Base-by-base conservation (phyloP, 2,888 invertebrate genomes). In the Dexiosoma caninum region DNA sequence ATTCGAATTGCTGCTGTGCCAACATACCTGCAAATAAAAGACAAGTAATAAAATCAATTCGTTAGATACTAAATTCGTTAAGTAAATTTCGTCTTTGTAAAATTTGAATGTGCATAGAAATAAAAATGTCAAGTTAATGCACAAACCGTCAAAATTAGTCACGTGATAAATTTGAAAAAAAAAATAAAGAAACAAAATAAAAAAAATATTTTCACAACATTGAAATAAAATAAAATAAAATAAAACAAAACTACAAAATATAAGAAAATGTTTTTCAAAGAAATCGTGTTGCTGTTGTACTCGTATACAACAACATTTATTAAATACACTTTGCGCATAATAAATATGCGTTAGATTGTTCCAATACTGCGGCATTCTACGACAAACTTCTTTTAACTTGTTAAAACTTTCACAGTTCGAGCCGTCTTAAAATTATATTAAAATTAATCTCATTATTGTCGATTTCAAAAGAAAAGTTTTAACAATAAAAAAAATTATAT, bases 91-190 rank as follows among this genome's bases (percentile, higher is more conserved):
- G 44, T 57, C 5, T 40, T n/a, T 8, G 12, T 10, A 44, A 30
- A 69, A 30, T 44, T 21, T 44, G 27, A 23, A 55, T 55, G 32
- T 12, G 64, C 9, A 19, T 40, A n/a, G 16, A 23, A 40, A 55
- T 14, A 42, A 32, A 49, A n/a, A 37, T 30, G 9, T 27, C 27
- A 53, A 16, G 51, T 35, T n/a, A 37, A 32, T 7, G 53, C 19
- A 53, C n/a, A 67, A 46, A 42, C n/a, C 60, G 60, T 27, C 27
- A 67, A 70, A 79, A 59, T 64, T 59, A 59, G 74, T 79, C 79
- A 79, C 74, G 79, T 75, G 79, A 70, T 44, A 30, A 42, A 42
- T 3, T 27, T 5, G 27, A 3, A 27, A 6, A 6, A 32, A 0
- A 53, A 6, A 4, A 51, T 59, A 19, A 19, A 49, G 42, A 49